Base-by-base conservation (phyloP, 2,888 invertebrate species). In the Agrochola lychnidis region DNA sequence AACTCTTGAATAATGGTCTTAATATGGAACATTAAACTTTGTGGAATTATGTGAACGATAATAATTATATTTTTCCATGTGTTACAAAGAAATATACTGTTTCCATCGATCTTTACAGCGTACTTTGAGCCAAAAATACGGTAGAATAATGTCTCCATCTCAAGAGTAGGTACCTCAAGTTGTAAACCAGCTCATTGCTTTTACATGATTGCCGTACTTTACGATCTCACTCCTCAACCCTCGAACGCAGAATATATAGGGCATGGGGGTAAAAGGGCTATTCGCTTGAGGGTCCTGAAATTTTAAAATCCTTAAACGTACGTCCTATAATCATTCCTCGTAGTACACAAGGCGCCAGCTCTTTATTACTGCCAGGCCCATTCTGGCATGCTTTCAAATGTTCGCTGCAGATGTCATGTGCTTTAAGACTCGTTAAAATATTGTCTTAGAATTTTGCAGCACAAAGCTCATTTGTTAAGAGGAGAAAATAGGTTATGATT, bases 341-440 rank as follows among this genome's bases (percentile, higher is more conserved):
- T 68, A 51, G 78, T 67, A 59, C 64, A 67, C n/a, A 78, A 76
- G 67, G 72, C 84, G 76, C 81, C 81, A 51, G 78, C 51, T 81
- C 70, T 78, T 74, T 84, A 83, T 69, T 79, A 73, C 76, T 51
- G 71, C 48, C 67, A 51, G 75, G 76, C 76, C 79, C 77, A 79
- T 88, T 89, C 88, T 94, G 94, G 94, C 94, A 91, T 71, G 76
- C 75, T 87, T 90, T 93, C 94, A 93, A 94, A 91, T 89, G 78
- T 76, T 88, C 83, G 79, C 83, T 89, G 89, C 90, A 90, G 89
- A 89, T 90, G 90, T 88, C 87, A 87, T 87, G 70, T 85, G 86
- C 81, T 89, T 88, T 85, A 84, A 88, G 70, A 82, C 82, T 87
- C 83, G 73, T 89, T 90, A 87, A 89, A 88, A 86, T 81, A 80